A percentile compares a stretch with the other conserved stretches of the same genome.
These are phyloP conservation scores for Anadara kagoshimensis DNA, from an alignment of 1,140 invertebrate species.

Conservation along the genomic window DNA sequence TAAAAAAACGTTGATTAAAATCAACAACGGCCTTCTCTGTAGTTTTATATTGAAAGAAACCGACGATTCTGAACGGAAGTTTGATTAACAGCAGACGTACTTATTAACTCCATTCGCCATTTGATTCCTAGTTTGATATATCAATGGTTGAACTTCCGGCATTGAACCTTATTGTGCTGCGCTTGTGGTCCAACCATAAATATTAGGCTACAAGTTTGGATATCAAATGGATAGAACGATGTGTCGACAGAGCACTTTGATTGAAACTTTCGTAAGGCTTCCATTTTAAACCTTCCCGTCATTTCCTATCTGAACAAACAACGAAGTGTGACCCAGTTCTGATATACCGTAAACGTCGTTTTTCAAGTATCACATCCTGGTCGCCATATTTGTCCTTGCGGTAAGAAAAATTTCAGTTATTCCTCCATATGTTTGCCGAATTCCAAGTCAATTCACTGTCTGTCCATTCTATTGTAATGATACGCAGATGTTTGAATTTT, in stretches of 20 bases:
- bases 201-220: conserved; percentile 35
- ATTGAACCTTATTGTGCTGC: not conserved
- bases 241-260: conserved; percentile 31
- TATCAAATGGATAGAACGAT: conserved; percentile 40
- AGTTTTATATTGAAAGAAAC: too few species aligned
- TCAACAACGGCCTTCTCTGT: too few species aligned
- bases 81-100: not conserved
- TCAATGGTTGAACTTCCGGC: not conserved
- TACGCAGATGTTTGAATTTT: conserved; percentile 20
- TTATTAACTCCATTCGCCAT: conserved; percentile 73
- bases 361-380: conserved; percentile 32
- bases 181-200: conserved; percentile 36
- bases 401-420: conserved; percentile 9
- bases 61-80: not conserved
- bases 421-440: not conserved
- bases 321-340: conserved; percentile 20
- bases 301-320: conserved; percentile 13
- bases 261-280: conserved; percentile 32
- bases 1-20: too few species aligned
- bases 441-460: conserved; percentile 39
- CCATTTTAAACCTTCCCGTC: conserved; percentile 29
- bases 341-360: conserved; percentile 22
- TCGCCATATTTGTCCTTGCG: conserved; percentile 34
- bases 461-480: conserved; percentile 26
- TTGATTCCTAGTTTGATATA: not conserved